A percentile compares a stretch with the other conserved stretches of the same genome.
Evolutionary conservation across 2,888 invertebrate genomes (phyloP).

Genomic region (Therioaphis trifolii): DNA sequence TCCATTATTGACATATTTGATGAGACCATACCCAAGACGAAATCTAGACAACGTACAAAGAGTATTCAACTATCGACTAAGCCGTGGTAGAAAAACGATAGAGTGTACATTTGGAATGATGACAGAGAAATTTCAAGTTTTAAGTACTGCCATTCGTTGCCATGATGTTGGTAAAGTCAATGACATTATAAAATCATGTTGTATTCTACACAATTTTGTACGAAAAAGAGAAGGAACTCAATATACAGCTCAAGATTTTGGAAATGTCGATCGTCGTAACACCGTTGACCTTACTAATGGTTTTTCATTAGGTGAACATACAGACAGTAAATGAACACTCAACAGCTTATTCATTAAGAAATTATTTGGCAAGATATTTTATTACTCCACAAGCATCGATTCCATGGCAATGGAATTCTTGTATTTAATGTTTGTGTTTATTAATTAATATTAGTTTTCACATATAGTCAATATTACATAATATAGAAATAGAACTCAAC

Average conservation of each 20-base stretch:
- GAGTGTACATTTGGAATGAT: conserved; percentile 35
- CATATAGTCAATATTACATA: not conserved
- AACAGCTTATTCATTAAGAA: conserved; percentile 1
- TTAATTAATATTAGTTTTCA: conserved; percentile 12
- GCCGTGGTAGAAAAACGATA: conserved; percentile 22
- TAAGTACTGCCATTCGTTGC: not conserved
- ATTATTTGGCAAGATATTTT: conserved; percentile 38
- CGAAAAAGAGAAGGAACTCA: not conserved
- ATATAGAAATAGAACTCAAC: not conserved
- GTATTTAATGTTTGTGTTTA: not conserved
- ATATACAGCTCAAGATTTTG: not conserved
- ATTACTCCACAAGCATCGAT: not conserved
- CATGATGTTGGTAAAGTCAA: not conserved
- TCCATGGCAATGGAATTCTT: not conserved
- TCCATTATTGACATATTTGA: conserved; percentile 15
- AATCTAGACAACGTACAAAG: conserved; percentile 19
- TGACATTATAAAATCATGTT: conserved; percentile 16
- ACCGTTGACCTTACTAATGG: not conserved
- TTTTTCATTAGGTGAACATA: too few relatives aligned
- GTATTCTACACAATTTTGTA: conserved; percentile 19
- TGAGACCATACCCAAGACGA: conserved; percentile 25
- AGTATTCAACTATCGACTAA: conserved; percentile 45
- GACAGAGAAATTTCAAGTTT: not conserved
- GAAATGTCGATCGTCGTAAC: not conserved
- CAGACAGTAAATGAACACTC: not conserved